Evolutionary conservation across 1,140 invertebrate species (phyloP).

Genomic region (Cydia amplana): DNA sequence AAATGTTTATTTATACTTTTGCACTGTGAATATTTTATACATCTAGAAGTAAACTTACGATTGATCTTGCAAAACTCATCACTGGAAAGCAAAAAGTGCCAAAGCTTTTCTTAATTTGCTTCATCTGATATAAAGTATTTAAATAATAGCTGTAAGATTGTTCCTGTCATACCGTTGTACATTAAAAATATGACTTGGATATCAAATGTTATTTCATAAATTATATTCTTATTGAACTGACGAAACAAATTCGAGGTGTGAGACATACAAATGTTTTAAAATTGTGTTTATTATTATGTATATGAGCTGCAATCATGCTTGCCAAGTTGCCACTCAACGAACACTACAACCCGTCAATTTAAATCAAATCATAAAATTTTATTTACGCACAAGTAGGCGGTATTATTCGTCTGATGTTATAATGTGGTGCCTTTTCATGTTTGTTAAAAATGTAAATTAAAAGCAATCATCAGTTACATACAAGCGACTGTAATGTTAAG

Average conservation of each 20-base stretch:
- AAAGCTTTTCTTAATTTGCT: conserved; percentile 15
- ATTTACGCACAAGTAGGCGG: neutral
- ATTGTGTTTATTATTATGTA: neutral
- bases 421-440: conserved; percentile 15
- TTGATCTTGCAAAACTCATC: neutral
- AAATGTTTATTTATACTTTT: conserved; percentile 26
- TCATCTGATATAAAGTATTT: conserved; percentile 12
- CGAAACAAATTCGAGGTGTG: neutral
- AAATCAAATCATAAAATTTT: neutral
- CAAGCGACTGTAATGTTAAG: neutral
- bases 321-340: neutral
- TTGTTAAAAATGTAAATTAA: conserved; percentile 1
- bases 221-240: neutral
- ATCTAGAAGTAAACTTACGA: conserved; percentile 9
- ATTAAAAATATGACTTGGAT: neutral
- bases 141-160: conserved; percentile 18
- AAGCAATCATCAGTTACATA: neutral
- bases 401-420: neutral
- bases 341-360: neutral
- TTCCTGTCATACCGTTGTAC: conserved; percentile 16
- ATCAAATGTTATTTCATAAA: conserved; percentile 13
- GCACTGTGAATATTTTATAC: conserved; percentile 13
- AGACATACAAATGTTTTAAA: too few relatives aligned
- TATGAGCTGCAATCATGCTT: neutral
- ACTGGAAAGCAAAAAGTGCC: conserved; percentile 12